Conservation (phyloP, 2,797 vertebrate genomes). For the Hippocampus kuda region DNA sequence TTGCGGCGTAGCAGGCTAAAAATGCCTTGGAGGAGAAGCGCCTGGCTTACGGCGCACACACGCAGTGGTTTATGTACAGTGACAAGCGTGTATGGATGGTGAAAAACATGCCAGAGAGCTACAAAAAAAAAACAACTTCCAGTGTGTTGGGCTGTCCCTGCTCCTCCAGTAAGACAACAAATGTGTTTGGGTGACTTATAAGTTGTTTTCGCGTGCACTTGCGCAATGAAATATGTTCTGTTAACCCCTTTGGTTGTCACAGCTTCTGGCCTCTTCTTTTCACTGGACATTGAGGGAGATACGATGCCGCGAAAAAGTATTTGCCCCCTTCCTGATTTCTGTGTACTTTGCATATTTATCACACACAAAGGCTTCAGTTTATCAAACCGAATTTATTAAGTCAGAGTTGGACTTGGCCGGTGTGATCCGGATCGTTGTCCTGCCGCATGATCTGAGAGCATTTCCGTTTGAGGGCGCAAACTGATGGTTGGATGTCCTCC, state of each 20-base stretch:
- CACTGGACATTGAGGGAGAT: too few species aligned
- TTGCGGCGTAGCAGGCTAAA: background rate
- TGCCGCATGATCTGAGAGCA: too few species aligned
- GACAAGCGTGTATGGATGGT: background rate
- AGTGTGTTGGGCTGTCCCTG: background rate
- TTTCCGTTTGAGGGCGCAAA: too few species aligned
- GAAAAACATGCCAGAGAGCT: background rate
- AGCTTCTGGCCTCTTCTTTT: too few species aligned
- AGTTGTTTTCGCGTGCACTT: slow-evolving; percentile 49
- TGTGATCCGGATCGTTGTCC: too few species aligned
- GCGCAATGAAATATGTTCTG: slow-evolving; percentile 60
- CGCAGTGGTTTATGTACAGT: background rate
- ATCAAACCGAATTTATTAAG: too few species aligned
- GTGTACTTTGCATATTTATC: too few species aligned
- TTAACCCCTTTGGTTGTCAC: slow-evolving; percentile 13
- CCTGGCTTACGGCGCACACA: background rate
- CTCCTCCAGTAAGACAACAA: slow-evolving; percentile 34
- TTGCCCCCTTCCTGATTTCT: too few species aligned
- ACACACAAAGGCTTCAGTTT: too few species aligned
- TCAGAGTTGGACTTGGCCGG: too few species aligned
- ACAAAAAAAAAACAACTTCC: background rate
- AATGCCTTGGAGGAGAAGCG: background rate
- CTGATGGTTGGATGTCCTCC: too few species aligned
- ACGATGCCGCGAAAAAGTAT: too few species aligned
- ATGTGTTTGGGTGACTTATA: slow-evolving; percentile 59